Percentiles rank a stretch among this genome's conserved stretches.
Evolutionary conservation across 2,797 vertebrate species (phyloP).

Genomic region (Cossypha polioptera): DNA sequence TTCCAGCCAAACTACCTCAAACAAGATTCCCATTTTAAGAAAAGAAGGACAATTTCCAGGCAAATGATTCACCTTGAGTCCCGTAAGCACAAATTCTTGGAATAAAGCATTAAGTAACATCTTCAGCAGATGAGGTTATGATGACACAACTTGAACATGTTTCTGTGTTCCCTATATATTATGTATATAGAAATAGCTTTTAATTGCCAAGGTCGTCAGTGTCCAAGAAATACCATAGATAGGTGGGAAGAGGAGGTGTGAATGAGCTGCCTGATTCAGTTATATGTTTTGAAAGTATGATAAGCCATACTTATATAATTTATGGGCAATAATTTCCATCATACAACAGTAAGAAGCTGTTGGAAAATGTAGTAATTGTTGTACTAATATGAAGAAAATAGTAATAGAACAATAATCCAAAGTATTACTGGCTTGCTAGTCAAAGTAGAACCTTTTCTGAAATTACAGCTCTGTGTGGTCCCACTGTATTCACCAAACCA

Average conservation of each 20-base stretch:
- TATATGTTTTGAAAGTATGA: not conserved
- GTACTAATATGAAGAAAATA: not conserved
- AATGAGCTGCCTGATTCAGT: not conserved
- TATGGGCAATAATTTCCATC: not conserved
- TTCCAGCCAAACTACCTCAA: not conserved
- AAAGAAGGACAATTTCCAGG: not conserved
- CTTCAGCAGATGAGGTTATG: not conserved
- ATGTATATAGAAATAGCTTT: not conserved
- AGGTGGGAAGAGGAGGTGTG: constrained; percentile 8
- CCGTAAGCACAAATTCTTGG: not conserved
- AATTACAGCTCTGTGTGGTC: not conserved
- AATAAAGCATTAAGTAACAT: not conserved
- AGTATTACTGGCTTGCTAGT: not conserved
- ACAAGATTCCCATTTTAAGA: not conserved
- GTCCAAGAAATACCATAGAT: constrained; percentile 14
- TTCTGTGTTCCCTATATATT: not conserved
- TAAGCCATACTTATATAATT: not conserved
- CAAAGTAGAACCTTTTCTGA: not conserved
- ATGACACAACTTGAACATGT: not conserved
- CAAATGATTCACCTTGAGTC: constrained; percentile 24
- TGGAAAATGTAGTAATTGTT: not conserved
- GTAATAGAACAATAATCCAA: not conserved
- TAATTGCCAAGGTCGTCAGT: not conserved
- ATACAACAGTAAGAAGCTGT: not conserved
- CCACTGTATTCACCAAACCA: not conserved